Evolutionary conservation across 2,113 vertebrate species (phyloP), one percentile per base, ranked within the genome.

Genomic region (Poeciliopsis prolifica): DNA sequence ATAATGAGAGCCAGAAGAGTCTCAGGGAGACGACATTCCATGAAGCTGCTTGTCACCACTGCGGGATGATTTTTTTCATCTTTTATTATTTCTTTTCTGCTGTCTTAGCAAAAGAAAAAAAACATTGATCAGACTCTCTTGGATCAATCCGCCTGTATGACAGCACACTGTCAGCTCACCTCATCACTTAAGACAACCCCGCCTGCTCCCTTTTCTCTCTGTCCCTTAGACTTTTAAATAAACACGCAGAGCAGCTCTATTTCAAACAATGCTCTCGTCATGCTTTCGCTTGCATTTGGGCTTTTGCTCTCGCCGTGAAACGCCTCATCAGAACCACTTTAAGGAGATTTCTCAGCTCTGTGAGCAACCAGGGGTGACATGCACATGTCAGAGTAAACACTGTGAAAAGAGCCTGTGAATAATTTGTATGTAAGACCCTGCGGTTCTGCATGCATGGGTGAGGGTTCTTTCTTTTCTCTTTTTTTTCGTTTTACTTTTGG

Each of bases 31-130:
- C 74, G 13, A 28, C 15, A 26, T 60, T 75, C 29, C 61, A 62
- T 14, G 8, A 14, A 69, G 65, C 35, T 37, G 31, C 76, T 77
- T 81, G 75, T 79, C 78, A 68, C 83, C 63, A n/a, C 58, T 75
- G 70, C 4, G 12, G 33, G 68, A 81, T 87, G 68, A 89, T 88
- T 89, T 81, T 85, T 48, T 89, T 89, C 78, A 73, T 84, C 28
- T 12, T 71, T 19, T 33, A 19, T 75, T 73, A 71, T 7, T 37
- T 24, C 29, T 58, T 64, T 60, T 77, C 78, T 80, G 64, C 9
- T 67, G 13, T 4, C 13, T 37, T 40, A 40, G 5, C 6, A 17
- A 31, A 35, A 35, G 7, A 33, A 33, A 35, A 35, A 84, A 87
- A 82, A 63, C 75, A 73, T 74, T 82, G 82, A 92, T 90, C 75